Evolutionary conservation across 2,797 vertebrate species (phyloP).

Genomic region (Pelodytes ibericus): DNA sequence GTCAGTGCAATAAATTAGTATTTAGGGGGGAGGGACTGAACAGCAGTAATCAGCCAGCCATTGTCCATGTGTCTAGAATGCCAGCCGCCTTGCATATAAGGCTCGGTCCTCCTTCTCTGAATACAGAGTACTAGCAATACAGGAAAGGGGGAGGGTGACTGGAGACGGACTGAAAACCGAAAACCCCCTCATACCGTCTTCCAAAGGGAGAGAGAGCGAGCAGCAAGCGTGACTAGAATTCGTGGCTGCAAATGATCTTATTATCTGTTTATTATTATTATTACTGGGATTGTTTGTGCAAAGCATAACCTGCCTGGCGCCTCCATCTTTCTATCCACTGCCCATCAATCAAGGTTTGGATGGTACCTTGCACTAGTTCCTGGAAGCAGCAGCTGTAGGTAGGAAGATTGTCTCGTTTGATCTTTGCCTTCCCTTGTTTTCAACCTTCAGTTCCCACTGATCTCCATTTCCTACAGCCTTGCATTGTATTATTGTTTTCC

Average conservation of each 20-base stretch:
- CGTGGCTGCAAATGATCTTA: not conserved
- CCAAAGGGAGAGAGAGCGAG: not conserved
- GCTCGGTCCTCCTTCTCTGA: not conserved
- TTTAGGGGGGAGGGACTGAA: not conserved
- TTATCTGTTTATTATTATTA: not conserved
- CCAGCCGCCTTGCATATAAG: too few relatives aligned
- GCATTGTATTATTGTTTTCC: not conserved
- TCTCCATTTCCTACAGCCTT: not conserved
- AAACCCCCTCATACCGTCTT: not conserved
- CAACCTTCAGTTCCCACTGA: not conserved
- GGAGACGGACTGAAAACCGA: not conserved
- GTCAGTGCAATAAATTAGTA: too few relatives aligned
- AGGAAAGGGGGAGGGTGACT: not conserved
- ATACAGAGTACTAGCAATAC: too few relatives aligned
- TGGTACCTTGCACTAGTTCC: not conserved
- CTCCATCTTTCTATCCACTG: slow-evolving; percentile 4
- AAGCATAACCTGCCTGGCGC: not conserved
- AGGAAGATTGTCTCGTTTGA: not conserved
- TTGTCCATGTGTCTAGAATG: not conserved
- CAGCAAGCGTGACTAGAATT: not conserved
- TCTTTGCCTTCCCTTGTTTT: not conserved
- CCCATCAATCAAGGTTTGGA: not conserved
- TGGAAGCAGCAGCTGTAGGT: not conserved
- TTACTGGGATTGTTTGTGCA: not conserved
- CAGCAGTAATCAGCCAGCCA: not conserved